Conservation (phyloP, 2,113 vertebrate species). For the Marmota flaviventris region DNA sequence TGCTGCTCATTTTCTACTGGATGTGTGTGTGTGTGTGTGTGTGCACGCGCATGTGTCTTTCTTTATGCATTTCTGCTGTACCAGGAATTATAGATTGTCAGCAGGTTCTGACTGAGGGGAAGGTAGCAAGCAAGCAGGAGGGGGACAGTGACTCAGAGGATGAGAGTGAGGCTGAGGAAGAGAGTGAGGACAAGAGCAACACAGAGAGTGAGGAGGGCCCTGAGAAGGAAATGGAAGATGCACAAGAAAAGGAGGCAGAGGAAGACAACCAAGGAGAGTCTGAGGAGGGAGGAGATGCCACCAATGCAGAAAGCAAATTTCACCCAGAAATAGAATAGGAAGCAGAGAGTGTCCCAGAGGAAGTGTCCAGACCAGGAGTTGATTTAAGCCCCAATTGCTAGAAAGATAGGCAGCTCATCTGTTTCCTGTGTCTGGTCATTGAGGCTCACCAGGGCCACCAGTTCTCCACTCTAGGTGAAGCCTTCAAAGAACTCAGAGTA, state of each 20-base stretch:
- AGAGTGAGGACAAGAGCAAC: conserved; percentile 8
- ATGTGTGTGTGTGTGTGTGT: too few species aligned
- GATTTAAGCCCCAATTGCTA: conserved; percentile 41
- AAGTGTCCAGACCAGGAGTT: conserved; percentile 90
- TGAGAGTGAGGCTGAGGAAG: conserved; percentile 27
- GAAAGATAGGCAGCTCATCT: too few species aligned
- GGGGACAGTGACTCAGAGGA: conserved; percentile 23
- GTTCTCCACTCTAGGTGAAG: too few species aligned
- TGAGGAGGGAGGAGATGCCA: conserved; percentile 67
- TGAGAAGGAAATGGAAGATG: conserved; percentile 85
- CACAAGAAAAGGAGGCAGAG: conserved; percentile 71
- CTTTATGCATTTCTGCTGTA: too few species aligned
- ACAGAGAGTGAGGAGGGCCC: conserved; percentile 84
- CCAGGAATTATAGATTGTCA: too few species aligned
- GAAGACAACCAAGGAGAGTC: conserved; percentile 74
- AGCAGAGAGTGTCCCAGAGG: conserved; percentile 77
- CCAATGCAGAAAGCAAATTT: conserved; percentile 77
- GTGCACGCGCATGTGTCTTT: too few species aligned
- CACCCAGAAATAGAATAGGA: conserved; percentile 80
- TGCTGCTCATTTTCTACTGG: too few species aligned
- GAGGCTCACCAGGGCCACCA: too few species aligned
- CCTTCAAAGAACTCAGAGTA: too few species aligned
- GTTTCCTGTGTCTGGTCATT: too few species aligned
- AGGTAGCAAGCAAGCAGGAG: conserved; percentile 49
- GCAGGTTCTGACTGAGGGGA: background rate